phyloP scores from a whole-genome alignment of 2,113 vertebrate genomes.

The Phodopus roborovskii region DNA sequence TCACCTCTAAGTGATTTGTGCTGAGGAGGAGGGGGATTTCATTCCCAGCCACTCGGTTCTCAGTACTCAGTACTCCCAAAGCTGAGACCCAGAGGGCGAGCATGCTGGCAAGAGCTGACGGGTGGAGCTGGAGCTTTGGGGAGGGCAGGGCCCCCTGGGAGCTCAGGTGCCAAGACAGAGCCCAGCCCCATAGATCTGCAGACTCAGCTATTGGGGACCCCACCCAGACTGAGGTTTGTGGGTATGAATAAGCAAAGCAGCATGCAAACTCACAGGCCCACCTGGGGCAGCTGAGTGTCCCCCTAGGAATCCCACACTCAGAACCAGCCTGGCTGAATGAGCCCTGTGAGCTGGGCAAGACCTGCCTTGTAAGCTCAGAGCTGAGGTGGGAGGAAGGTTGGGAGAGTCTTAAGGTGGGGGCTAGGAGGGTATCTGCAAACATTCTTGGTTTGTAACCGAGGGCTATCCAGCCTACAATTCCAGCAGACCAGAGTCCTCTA shows the following conservation, averaged over 20 bases:
- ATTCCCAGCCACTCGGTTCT: conserved; percentile 55
- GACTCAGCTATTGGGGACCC: conserved; percentile 52
- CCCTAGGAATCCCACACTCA: conserved; percentile 25
- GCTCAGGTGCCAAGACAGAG: conserved; percentile 23
- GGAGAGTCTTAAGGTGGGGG: neutral
- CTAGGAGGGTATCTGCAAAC: neutral
- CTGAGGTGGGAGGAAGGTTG: neutral
- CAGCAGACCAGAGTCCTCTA: neutral
- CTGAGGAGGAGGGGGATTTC: neutral
- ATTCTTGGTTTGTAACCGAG: neutral
- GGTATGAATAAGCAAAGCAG: conserved; percentile 63
- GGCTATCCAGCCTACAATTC: neutral
- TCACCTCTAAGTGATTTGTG: conserved; percentile 69
- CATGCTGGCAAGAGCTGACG: conserved; percentile 54
- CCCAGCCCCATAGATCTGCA: conserved; percentile 26
- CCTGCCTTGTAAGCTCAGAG: conserved; percentile 10
- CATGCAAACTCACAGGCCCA: conserved; percentile 67
- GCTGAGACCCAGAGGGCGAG: neutral
- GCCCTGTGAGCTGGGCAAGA: neutral
- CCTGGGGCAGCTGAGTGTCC: conserved; percentile 43
- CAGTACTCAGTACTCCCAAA: conserved; percentile 57
- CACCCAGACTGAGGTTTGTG: conserved; percentile 13
- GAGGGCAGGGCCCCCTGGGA: conserved; percentile 28
- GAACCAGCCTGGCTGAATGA: neutral
- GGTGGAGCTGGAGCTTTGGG: conserved; percentile 55